Conservation (phyloP, 2,113 vertebrate genomes). For the Poeciliopsis occidentalis region DNA sequence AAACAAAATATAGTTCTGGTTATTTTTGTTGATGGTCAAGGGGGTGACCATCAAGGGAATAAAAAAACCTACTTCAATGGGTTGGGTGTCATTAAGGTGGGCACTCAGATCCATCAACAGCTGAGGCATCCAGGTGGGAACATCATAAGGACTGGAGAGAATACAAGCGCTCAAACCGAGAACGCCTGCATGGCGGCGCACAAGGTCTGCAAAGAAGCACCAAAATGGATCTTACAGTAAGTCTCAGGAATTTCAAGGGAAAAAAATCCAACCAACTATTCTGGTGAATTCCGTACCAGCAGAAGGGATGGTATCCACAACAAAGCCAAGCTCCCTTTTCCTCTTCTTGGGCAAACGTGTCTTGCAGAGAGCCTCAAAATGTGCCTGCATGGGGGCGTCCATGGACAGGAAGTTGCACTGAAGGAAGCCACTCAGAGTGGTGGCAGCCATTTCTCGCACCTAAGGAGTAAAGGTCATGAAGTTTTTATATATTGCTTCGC, state of each 20-base stretch:
- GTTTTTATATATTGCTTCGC: not conserved
- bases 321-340: slow-evolving; percentile 84
- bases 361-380: slow-evolving; percentile 95
- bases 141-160: slow-evolving; percentile 94
- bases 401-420: slow-evolving; percentile 95
- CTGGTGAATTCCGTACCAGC: slow-evolving; percentile 78
- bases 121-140: slow-evolving; percentile 98
- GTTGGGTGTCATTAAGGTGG: slow-evolving; percentile 96
- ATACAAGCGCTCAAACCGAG: slow-evolving; percentile 95
- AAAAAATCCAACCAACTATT: not conserved
- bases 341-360: slow-evolving; percentile 91
- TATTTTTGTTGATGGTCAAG: not conserved
- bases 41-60: not conserved
- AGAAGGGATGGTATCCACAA: slow-evolving; percentile 89
- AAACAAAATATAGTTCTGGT: not conserved
- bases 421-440: slow-evolving; percentile 92
- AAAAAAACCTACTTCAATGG: slow-evolving; percentile 86
- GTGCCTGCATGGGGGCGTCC: slow-evolving; percentile 90
- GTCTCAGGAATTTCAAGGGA: not conserved
- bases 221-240: not conserved
- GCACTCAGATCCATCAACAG: slow-evolving; percentile 96
- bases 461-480: slow-evolving; percentile 35
- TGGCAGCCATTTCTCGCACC: slow-evolving; percentile 98
- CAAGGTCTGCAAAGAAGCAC: slow-evolving; percentile 82
- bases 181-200: slow-evolving; percentile 95